Evolutionary conservation across 2,888 invertebrate genomes (phyloP).

Genomic region (Lycaena phlaeas): DNA sequence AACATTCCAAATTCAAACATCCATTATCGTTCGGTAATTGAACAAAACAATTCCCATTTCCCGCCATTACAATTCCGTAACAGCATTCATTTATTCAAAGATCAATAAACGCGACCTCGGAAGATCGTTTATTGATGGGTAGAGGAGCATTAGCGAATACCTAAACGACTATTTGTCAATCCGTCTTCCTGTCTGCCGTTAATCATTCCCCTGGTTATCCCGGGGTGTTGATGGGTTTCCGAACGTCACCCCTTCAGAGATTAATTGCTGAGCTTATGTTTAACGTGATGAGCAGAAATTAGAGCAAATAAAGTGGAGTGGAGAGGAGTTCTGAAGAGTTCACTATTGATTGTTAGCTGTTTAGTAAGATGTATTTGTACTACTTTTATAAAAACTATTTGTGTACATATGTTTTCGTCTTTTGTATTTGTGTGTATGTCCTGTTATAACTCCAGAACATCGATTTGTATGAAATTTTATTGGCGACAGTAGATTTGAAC

Average conservation of each 20-base stretch:
- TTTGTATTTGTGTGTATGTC: too few relatives aligned
- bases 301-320: constrained; percentile 29
- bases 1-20: too few relatives aligned
- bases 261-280: constrained; percentile 65
- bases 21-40: too few relatives aligned
- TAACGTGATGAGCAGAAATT: constrained; percentile 48
- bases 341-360: constrained; percentile 7
- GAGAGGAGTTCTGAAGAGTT: constrained; percentile 13
- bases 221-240: constrained; percentile 26
- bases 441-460: too few relatives aligned
- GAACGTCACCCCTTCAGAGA: constrained; percentile 57
- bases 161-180: constrained; percentile 71
- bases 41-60: too few relatives aligned
- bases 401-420: too few relatives aligned
- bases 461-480: too few relatives aligned
- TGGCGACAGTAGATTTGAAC: too few relatives aligned
- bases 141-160: constrained; percentile 65
- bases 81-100: too few relatives aligned
- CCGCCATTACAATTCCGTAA: too few relatives aligned
- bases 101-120: constrained; percentile 20
- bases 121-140: constrained; percentile 63
- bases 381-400: too few relatives aligned
- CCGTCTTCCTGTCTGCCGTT: constrained; percentile 68
- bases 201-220: constrained; percentile 62
- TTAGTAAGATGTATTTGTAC: too few relatives aligned